Conservation (phyloP, 2,113 vertebrate species). For the Tychaedon coryphoeus region DNA sequence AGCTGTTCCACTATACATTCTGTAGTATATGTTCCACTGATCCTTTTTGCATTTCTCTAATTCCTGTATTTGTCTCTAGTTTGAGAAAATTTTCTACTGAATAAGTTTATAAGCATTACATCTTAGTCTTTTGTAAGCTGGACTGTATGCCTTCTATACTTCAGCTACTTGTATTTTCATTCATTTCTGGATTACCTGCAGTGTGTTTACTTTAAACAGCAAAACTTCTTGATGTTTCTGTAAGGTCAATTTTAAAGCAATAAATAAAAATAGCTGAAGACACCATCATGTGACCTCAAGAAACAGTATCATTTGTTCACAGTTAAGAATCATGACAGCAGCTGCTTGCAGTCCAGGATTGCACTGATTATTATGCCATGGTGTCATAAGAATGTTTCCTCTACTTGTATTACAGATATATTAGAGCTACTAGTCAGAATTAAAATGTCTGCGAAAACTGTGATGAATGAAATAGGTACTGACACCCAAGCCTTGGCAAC, state of each 20-base stretch:
- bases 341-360: neutral
- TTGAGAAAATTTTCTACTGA: neutral
- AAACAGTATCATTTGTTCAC: constrained; percentile 35
- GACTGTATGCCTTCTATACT: neutral
- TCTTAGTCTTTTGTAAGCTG: neutral
- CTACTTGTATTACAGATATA: neutral
- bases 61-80: neutral
- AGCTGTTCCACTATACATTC: neutral
- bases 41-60: neutral
- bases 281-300: constrained; percentile 26
- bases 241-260: neutral
- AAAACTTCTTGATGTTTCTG: neutral
- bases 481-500: neutral
- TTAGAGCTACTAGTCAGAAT: neutral
- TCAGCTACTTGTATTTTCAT: neutral
- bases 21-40: neutral
- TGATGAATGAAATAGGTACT: neutral
- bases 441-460: neutral
- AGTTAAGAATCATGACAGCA: constrained; percentile 17
- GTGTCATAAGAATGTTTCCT: neutral
- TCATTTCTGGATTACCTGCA: neutral
- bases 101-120: neutral
- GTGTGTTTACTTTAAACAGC: neutral
- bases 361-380: neutral
- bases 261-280: constrained; percentile 9